Evolutionary conservation across 2,113 vertebrate genomes (phyloP).

Genomic region (Himantopus leucocephalus): DNA sequence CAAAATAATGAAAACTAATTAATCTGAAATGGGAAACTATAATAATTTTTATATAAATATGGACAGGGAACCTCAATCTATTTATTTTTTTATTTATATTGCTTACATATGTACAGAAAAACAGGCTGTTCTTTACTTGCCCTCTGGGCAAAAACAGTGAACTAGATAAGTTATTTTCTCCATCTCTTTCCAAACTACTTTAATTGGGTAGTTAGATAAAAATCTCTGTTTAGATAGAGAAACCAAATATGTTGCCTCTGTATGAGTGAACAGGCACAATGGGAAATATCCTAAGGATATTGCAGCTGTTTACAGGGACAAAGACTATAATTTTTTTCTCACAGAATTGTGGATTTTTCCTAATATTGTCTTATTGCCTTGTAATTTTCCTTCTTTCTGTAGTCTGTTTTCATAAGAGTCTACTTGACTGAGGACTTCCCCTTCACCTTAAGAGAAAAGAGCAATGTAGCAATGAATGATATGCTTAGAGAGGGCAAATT

Average conservation of each 20-base stretch:
- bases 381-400: not conserved
- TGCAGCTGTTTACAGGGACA: not conserved
- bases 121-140: not conserved
- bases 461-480: not conserved
- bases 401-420: not conserved
- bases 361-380: not conserved
- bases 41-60: not conserved
- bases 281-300: not conserved
- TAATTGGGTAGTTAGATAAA: slow-evolving; percentile 3
- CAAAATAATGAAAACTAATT: not conserved
- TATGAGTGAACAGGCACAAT: not conserved
- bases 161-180: not conserved
- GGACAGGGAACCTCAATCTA: not conserved
- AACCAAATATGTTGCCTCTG: not conserved
- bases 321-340: not conserved
- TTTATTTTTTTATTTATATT: not conserved
- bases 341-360: not conserved
- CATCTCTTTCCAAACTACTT: not conserved
- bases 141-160: not conserved
- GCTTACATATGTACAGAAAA: not conserved
- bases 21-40: not conserved
- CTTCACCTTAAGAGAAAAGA: not conserved
- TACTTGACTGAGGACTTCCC: not conserved
- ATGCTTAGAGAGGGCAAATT: not conserved
- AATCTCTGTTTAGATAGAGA: not conserved